Base-by-base conservation (phyloP, 2,797 vertebrate species). In the Myotis vivesi region DNA sequence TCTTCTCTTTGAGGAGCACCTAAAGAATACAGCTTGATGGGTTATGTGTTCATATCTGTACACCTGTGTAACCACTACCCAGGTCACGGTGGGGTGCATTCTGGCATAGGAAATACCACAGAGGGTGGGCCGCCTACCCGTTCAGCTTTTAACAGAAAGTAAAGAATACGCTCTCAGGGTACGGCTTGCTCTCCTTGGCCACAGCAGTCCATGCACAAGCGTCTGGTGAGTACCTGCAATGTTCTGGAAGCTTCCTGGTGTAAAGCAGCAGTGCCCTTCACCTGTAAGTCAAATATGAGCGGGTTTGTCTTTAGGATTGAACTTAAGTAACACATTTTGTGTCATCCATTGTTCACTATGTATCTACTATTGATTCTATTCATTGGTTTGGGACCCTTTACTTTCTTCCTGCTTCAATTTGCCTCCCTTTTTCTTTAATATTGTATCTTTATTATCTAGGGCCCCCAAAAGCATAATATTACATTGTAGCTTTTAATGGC, bases 401-500 rank as follows among this genome's bases (percentile, higher is more conserved):
- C 72, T 79, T 75, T 83, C 84, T 85, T 28, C 46, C 55, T 55
- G n/a, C 28, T 77, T 75, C 77, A 5, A 0, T 68, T 81, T 69
- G 25, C 41, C 62, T 73, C 81, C 51, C 51, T 80, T 76, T 64
- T 64, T 64, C 83, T 92, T 88, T 81, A 28, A 53, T 75, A 25
- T 5, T 38, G 23, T 33, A 13, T 71, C 68, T 92, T 75, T 84
- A 30, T 95, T 92, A 71, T 62, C 87, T 72, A 66, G 77, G 69
- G 38, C 6, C 19, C 72, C 55, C 68, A 5, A 46, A 73, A 57
- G 55, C 28, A 38, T 72, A 82, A n/a, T 68, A 28, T 97, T 97
- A 49, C 71, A 0, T 98, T 98, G 91, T 97, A 98, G 97, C 92
- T 95, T 95, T 95, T 76, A 68, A 98, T 98, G 98, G 98, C 96